Base-by-base conservation (phyloP, 2,797 vertebrate genomes). In the Xenentodon cancila region DNA sequence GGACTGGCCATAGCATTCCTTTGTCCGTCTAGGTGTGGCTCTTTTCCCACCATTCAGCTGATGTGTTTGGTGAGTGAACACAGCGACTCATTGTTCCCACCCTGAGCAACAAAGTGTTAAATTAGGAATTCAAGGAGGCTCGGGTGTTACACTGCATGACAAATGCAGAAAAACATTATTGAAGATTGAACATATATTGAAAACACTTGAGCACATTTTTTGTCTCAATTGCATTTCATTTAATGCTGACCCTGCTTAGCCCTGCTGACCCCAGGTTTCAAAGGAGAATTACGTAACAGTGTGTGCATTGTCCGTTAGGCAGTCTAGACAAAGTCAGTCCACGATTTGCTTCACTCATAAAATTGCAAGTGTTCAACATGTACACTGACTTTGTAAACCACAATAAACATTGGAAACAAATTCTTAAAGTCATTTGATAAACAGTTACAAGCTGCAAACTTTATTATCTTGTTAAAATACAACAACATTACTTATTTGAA, bases 11-110 rank as follows among this genome's bases (percentile, higher is more conserved):
- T 37, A 71, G 68, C 56, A 63, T 52, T 78, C 57, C 73, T 87
- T 85, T 85, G 80, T 83, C 61, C 67, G 27, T 27, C 55, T 75
- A 81, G 84, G 88, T 77, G 87, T 74, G 86, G 86, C 71, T 64
- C 21, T 78, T 77, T 90, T 90, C 88, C 87, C 81, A 88, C 77
- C 75, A 86, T 89, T 86, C 69, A 88, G 48, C 63, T 42, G 47
- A 57, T 71, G 67, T 55, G 51, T 72, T 85, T 77, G 65, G 72
- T 40, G 82, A 84, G 76, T 58, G 73, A 68, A 81, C 70, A 82
- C 72, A 68, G 52, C 42, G 7, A 16, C 59, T 77, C 73, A 81
- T 90, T 89, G 84, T 88, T 83, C 75, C 62, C 15, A 0, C 37
- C 4, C n/a, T n/a, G 0, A 59, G 40, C 19, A 34, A 64, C 54